A percentile compares a stretch with the other conserved stretches of the same genome.
Evolutionary conservation across 2,888 invertebrate genomes (phyloP).

Genomic region (Globia sparganii): DNA sequence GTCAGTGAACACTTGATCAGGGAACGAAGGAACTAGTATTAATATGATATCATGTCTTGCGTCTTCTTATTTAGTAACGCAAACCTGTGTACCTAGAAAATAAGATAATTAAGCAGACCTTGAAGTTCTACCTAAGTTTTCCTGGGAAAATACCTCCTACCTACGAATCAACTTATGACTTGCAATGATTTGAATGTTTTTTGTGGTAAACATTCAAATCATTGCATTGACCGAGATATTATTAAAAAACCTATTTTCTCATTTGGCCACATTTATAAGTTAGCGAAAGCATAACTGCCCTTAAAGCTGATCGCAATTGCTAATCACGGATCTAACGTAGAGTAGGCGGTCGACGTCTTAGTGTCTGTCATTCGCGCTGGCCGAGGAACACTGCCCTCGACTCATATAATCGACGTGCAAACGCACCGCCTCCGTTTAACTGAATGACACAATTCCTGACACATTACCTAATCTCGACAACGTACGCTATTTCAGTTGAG

Average conservation of each 20-base stretch:
- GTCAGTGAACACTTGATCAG: background rate
- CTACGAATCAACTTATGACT: background rate
- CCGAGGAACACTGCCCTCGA: constrained; percentile 83
- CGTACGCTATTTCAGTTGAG: constrained; percentile 80
- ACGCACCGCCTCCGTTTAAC: constrained; percentile 85
- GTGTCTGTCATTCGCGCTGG: constrained; percentile 78
- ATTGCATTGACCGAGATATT: no score
- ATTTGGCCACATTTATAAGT: constrained; percentile 48
- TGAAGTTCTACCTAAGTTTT: background rate
- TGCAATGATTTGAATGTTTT: background rate
- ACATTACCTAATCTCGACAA: constrained; percentile 84
- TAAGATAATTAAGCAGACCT: constrained; percentile 2
- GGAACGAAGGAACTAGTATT: background rate
- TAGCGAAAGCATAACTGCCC: constrained; percentile 39
- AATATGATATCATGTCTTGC: background rate
- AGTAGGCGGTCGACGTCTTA: constrained; percentile 79
- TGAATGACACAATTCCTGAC: constrained; percentile 88
- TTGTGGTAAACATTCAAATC: background rate
- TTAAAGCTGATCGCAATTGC: constrained; percentile 59
- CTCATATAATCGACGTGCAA: constrained; percentile 82
- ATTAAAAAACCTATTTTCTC: constrained; percentile 42
- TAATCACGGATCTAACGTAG: constrained; percentile 59
- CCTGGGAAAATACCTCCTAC: background rate
- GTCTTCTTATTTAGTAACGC: background rate
- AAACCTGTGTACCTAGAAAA: background rate